Conservation (phyloP, 2,797 vertebrate species). For the Phyllotis vaccarum region DNA sequence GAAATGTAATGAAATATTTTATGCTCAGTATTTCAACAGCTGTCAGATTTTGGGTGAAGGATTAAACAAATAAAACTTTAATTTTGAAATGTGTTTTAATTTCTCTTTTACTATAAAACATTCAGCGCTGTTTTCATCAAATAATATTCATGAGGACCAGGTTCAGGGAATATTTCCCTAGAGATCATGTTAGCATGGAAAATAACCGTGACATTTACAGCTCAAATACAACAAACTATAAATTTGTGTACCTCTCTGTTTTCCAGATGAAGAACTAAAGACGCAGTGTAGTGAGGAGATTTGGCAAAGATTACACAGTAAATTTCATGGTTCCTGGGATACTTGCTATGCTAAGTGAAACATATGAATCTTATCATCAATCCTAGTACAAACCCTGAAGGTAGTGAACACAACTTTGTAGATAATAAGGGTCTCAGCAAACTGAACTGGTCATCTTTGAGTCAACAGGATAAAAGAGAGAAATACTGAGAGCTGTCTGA, state of each 20-base stretch:
- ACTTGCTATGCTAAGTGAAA: background rate
- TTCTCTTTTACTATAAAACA: background rate
- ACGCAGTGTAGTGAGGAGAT: background rate
- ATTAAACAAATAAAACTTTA: background rate
- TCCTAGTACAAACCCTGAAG: background rate
- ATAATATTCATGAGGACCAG: constrained; percentile 39
- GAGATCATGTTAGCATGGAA: constrained; percentile 36
- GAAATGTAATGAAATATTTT: background rate
- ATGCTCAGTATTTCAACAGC: background rate
- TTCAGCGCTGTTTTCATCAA: background rate
- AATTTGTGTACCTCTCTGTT: background rate
- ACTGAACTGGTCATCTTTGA: background rate
- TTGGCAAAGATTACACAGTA: background rate
- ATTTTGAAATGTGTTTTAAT: background rate
- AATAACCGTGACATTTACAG: constrained; percentile 27
- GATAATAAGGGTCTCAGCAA: background rate
- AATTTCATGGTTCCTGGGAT: background rate
- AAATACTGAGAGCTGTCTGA: background rate
- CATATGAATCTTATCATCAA: background rate
- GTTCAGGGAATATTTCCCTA: background rate
- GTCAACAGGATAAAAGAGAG: background rate
- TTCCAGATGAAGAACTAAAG: constrained; percentile 51
- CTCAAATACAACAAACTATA: background rate
- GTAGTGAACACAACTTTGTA: background rate
- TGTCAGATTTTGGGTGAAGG: background rate